Evolutionary conservation across 37 sponge, comb jelly and placozoan species (phyloP).

Genomic region (Cladorhizidae sp.): DNA sequence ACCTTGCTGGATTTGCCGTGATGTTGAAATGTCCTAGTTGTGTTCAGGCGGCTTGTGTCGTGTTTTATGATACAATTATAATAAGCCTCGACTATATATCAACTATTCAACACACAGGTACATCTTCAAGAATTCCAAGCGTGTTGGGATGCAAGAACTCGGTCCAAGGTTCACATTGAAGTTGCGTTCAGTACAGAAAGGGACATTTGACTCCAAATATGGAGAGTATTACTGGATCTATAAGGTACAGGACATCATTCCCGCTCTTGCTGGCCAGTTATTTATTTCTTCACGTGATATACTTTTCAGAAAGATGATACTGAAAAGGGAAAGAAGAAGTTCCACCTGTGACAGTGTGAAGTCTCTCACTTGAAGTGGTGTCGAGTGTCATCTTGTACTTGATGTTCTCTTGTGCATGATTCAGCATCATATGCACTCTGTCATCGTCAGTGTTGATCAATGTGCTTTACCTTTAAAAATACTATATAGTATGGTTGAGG

Average conservation of each 20-base stretch:
- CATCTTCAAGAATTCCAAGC: conserved; percentile 86
- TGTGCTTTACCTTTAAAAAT: too few species aligned
- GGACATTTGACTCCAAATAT: conserved; percentile 90
- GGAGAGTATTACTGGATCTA: conserved; percentile 95
- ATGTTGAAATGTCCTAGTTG: not conserved
- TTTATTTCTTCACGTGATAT: not conserved
- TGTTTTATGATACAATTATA: not conserved
- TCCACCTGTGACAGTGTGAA: conserved; percentile 70
- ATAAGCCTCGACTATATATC: too few species aligned
- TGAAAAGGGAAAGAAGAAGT: conserved; percentile 74
- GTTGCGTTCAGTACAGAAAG: conserved; percentile 88
- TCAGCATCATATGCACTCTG: too few species aligned
- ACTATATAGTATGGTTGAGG: too few species aligned
- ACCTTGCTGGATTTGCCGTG: not conserved
- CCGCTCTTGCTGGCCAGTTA: not conserved
- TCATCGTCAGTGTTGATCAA: too few species aligned
- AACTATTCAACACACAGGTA: conserved; percentile 69
- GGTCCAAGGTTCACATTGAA: conserved; percentile 97
- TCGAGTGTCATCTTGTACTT: too few species aligned
- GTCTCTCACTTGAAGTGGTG: too few species aligned
- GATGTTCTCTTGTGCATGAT: too few species aligned
- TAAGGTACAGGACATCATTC: conserved; percentile 38
- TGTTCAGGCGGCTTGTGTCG: not conserved
- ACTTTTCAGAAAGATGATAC: conserved; percentile 50
- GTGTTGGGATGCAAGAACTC: conserved; percentile 92